Percentiles rank a stretch among this genome's conserved stretches.
These are phyloP conservation scores for Cataglyphis hispanica DNA, from an alignment of 1,140 invertebrate genomes.

Conservation along the genomic window DNA sequence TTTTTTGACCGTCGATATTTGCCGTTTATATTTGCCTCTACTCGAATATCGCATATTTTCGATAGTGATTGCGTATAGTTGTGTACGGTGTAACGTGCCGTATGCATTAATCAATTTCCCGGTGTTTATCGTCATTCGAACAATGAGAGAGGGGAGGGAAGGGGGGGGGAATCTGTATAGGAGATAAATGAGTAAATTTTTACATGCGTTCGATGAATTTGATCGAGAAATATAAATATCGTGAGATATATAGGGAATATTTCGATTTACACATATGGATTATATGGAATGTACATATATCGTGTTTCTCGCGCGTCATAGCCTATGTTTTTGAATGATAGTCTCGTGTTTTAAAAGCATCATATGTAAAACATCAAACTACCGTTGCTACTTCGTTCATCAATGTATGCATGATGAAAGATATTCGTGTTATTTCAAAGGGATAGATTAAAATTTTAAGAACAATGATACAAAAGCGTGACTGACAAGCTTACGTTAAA, in stretches of 20 bases:
- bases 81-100: not conserved
- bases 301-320: not conserved
- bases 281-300: slow-evolving; percentile 29
- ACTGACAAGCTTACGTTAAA: not conserved
- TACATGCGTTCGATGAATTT: not conserved
- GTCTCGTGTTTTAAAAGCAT: slow-evolving; percentile 24
- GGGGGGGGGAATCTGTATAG: not conserved
- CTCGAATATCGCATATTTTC: slow-evolving; percentile 23
- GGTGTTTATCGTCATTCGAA: slow-evolving; percentile 24
- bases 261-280: slow-evolving; percentile 52
- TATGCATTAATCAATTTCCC: slow-evolving; percentile 49
- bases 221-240: slow-evolving; percentile 37
- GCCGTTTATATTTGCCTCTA: slow-evolving; percentile 23
- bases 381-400: slow-evolving; percentile 24
- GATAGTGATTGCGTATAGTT: not conserved
- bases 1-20: slow-evolving; percentile 25
- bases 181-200: slow-evolving; percentile 48
- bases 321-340: not conserved
- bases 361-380: slow-evolving; percentile 41
- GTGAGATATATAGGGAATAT: slow-evolving; percentile 9
- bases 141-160: not conserved
- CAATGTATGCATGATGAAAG: slow-evolving; percentile 42
- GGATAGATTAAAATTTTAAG: slow-evolving; percentile 50
- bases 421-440: slow-evolving; percentile 12
- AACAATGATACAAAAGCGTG: slow-evolving; percentile 20